Conservation (phyloP, 2,888 invertebrate species). For the Xylota segnis region DNA sequence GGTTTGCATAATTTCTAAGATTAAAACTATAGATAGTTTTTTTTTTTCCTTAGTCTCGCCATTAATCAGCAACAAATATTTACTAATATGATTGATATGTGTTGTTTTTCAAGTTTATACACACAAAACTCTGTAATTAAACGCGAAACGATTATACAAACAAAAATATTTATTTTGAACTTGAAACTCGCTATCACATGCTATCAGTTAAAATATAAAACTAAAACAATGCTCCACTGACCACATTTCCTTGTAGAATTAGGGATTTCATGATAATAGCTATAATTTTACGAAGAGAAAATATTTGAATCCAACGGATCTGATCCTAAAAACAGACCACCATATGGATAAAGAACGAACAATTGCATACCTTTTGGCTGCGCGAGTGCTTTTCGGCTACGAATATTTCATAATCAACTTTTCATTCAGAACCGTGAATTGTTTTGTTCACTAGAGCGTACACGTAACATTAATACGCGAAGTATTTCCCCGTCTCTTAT, state of each 20-base stretch:
- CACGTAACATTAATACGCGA: slow-evolving; percentile 27
- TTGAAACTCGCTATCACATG: slow-evolving; percentile 5
- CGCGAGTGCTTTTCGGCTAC: no score
- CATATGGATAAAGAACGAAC: not conserved
- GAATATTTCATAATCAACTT: not conserved
- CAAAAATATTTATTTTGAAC: slow-evolving; percentile 33
- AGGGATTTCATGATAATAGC: not conserved
- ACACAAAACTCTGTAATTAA: slow-evolving; percentile 15
- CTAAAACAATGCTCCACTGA: not conserved
- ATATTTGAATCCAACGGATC: not conserved
- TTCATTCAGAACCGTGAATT: slow-evolving; percentile 20
- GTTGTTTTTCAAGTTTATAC: not conserved
- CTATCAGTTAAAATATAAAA: slow-evolving; percentile 10
- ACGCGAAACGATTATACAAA: slow-evolving; percentile 21
- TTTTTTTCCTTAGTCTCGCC: not conserved
- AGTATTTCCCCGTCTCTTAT: slow-evolving; percentile 43
- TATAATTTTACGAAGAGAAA: not conserved
- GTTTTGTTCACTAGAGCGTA: slow-evolving; percentile 46
- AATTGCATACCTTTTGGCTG: slow-evolving; percentile 31
- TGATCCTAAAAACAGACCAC: not conserved
- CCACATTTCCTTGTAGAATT: not conserved
- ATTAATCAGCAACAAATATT: slow-evolving; percentile 36
- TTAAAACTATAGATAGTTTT: slow-evolving; percentile 10
- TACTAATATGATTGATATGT: slow-evolving; percentile 23
- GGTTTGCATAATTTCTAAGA: not conserved